Percentiles rank a stretch among this genome's conserved stretches.
Evolutionary conservation across 1,140 invertebrate species (phyloP).

Genomic region (Drosophila ficusphila): DNA sequence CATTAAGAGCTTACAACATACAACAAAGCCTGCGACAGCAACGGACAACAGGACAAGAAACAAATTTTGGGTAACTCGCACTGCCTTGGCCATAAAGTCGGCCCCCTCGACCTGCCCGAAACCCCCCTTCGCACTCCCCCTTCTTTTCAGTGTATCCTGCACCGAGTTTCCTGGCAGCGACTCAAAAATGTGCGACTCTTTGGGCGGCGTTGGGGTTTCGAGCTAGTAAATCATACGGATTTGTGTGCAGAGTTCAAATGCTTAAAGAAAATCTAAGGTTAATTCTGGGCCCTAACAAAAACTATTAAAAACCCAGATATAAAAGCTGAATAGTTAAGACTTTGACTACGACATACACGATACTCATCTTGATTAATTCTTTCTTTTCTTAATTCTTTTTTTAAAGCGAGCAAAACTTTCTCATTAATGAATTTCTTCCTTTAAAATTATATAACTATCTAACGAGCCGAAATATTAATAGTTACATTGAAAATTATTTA

Average conservation of each 20-base stretch:
- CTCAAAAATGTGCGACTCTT: slow-evolving; percentile 52
- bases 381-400: too few species aligned
- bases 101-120: background rate
- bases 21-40: slow-evolving; percentile 55
- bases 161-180: slow-evolving; percentile 47
- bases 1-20: slow-evolving; percentile 73
- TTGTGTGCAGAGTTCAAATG: slow-evolving; percentile 1
- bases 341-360: too few species aligned
- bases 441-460: too few species aligned
- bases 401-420: too few species aligned
- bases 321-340: too few species aligned
- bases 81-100: slow-evolving; percentile 37
- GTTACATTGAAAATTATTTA: too few species aligned
- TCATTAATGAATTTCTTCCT: too few species aligned
- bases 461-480: too few species aligned
- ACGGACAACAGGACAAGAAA: slow-evolving; percentile 52
- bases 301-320: too few species aligned
- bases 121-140: background rate
- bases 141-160: slow-evolving; percentile 8
- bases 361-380: too few species aligned
- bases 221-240: slow-evolving; percentile 25
- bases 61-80: slow-evolving; percentile 56
- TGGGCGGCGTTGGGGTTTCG: background rate
- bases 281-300: background rate
- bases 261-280: slow-evolving; percentile 7